Base-by-base conservation (phyloP, 2,888 invertebrate genomes). In the Acanthoscelides obtectus region DNA sequence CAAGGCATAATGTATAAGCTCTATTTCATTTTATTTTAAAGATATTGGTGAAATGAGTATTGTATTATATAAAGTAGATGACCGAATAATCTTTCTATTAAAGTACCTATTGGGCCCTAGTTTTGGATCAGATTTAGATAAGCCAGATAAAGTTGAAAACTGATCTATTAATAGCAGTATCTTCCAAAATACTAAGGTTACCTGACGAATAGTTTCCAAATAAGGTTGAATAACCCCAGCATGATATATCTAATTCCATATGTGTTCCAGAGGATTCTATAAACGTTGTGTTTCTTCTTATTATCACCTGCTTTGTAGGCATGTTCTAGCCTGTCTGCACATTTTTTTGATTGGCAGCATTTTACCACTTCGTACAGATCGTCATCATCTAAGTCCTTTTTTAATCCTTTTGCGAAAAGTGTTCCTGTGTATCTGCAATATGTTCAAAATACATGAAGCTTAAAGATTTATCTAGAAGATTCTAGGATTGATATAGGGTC, bases 391-490 rank as follows among this genome's bases (percentile, higher is more conserved):
- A 93, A 87, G 77, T 92, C 91, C 22, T 89, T 87, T 72, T 85
- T 88, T 64, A 76, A 79, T 4, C 92, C 93, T 83, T 88, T 89
- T 81, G 88, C 88, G 79, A 93, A 92, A 5, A 90, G 88, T 75
- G 89, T 89, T 70, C 90, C 84, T 0, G 92, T 88, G 89, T 92
- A 93, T 81, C 93, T 93, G 83, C 71, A 84, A 69, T 12, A 19
- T 22, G 20, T 17, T 45, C 5, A 6, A 22, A 22, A 64, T 20
- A 27, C 4, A n/a, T n/a, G n/a, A n/a, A n/a, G n/a, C n/a, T n/a
- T n/a, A n/a, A n/a, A n/a, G n/a, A n/a, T n/a, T n/a, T n/a, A n/a
- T n/a, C n/a, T n/a, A n/a, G n/a, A n/a, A n/a, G n/a, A n/a, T n/a
- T n/a, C n/a, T n/a, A n/a, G n/a, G n/a, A n/a, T n/a, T n/a, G n/a